These are phyloP conservation scores for Geotrupes spiniger DNA, from an alignment of 2,888 invertebrate species.

Conservation along the genomic window DNA sequence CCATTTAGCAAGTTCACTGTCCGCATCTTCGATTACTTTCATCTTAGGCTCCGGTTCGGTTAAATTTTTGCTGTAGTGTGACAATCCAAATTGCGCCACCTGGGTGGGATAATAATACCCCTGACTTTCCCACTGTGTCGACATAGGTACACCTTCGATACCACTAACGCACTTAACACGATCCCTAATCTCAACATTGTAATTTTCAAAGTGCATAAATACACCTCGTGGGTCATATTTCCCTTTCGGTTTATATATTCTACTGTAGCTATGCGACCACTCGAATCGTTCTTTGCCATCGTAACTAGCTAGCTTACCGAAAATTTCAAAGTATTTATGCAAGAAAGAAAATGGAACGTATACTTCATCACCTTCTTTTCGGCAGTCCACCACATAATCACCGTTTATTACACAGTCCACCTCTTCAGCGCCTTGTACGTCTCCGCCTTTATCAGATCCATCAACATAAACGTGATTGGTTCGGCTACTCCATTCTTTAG, in stretches of 20 bases:
- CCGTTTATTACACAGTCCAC: conserved; percentile 89
- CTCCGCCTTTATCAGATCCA: conserved; percentile 37
- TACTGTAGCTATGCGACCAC: conserved; percentile 93
- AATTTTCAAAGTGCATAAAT: conserved; percentile 96
- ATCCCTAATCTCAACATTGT: conserved; percentile 95
- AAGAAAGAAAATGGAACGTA: conserved; percentile 91
- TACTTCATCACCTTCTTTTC: conserved; percentile 79
- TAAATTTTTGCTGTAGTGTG: conserved; percentile 94
- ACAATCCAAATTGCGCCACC: conserved; percentile 96
- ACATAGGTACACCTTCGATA: conserved; percentile 89
- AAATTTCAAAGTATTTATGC: conserved; percentile 92
- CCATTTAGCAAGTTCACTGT: conserved; percentile 69
- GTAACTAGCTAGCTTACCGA: conserved; percentile 75
- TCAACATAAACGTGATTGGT: conserved; percentile 27
- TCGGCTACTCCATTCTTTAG: conserved; percentile 24
- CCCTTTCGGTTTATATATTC: conserved; percentile 83
- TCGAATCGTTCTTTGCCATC: conserved; percentile 81
- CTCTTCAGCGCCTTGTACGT: conserved; percentile 58
- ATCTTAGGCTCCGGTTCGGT: conserved; percentile 79
- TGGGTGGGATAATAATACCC: conserved; percentile 98
- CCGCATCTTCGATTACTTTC: conserved; percentile 73
- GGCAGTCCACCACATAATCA: conserved; percentile 56
- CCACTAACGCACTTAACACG: conserved; percentile 96
- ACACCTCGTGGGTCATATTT: conserved; percentile 87
- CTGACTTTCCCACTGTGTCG: conserved; percentile 94